Percentiles rank a stretch among this genome's conserved stretches.
Evolutionary conservation across 35 echinoderm and acorn worm species (phyloP).

Genomic region (Heliocidaris tuberculata): DNA sequence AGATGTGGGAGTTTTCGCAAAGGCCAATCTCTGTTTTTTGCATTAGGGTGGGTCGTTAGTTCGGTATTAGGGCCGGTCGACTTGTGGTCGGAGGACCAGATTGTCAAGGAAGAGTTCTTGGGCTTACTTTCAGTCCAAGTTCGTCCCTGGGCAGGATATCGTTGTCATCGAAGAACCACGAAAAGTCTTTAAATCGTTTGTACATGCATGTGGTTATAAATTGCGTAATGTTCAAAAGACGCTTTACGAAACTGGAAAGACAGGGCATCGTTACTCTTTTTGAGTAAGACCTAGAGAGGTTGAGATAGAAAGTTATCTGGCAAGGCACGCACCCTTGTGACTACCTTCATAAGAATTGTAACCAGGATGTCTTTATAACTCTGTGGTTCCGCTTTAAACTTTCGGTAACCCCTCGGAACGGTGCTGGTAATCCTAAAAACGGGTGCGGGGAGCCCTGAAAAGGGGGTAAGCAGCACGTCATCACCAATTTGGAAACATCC

Average conservation of each 20-base stretch:
- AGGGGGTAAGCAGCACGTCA: background rate
- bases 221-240: no score
- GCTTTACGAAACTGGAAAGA: no score
- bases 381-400: background rate
- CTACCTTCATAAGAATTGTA: background rate
- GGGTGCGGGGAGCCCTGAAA: background rate
- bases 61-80: background rate
- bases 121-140: no score
- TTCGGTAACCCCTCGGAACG: background rate
- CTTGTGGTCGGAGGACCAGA: background rate
- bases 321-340: background rate
- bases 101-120: no score
- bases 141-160: no score
- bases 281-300: background rate
- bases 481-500: constrained; percentile 1
- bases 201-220: no score
- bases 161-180: no score
- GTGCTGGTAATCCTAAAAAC: background rate
- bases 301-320: background rate
- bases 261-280: background rate
- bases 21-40: background rate
- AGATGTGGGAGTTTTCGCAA: background rate
- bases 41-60: background rate
- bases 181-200: no score
- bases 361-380: background rate